These are phyloP conservation scores for Falco punctatus DNA, from an alignment of 2,113 vertebrate genomes.

Conservation along the genomic window DNA sequence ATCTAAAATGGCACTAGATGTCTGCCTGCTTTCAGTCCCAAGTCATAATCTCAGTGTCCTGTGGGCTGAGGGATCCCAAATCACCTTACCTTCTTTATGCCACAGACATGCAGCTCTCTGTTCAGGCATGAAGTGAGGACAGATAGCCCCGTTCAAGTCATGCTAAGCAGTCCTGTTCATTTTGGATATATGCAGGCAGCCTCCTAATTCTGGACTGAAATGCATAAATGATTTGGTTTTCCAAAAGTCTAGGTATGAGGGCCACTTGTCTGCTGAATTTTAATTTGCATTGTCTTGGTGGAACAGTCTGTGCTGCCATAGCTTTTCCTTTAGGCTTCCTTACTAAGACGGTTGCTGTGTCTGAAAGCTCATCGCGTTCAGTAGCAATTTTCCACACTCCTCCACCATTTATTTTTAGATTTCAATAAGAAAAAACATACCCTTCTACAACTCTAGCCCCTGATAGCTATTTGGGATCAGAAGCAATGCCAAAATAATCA, in stretches of 20 bases:
- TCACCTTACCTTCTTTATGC: neutral
- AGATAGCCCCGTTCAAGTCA: neutral
- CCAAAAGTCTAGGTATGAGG: neutral
- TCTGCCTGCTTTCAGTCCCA: neutral
- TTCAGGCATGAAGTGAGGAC: neutral
- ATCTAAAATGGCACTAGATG: neutral
- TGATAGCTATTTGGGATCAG: conserved; percentile 32
- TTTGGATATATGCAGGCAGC: neutral
- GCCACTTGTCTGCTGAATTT: neutral
- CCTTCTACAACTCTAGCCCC: neutral
- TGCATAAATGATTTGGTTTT: neutral
- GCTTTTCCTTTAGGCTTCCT: neutral
- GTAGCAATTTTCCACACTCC: neutral
- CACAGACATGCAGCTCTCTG: neutral
- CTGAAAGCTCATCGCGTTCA: neutral
- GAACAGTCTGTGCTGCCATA: neutral
- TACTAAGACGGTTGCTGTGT: neutral
- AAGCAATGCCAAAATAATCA: conserved; percentile 7
- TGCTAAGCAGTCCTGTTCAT: neutral
- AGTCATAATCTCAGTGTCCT: neutral
- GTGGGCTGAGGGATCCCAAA: neutral
- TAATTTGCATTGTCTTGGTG: neutral
- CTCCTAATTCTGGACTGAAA: neutral
- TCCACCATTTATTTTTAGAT: conserved; percentile 18
- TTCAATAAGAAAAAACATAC: neutral